phyloP scores from a whole-genome alignment of 2,797 vertebrate genomes.

The Sebastes trivittatus region DNA sequence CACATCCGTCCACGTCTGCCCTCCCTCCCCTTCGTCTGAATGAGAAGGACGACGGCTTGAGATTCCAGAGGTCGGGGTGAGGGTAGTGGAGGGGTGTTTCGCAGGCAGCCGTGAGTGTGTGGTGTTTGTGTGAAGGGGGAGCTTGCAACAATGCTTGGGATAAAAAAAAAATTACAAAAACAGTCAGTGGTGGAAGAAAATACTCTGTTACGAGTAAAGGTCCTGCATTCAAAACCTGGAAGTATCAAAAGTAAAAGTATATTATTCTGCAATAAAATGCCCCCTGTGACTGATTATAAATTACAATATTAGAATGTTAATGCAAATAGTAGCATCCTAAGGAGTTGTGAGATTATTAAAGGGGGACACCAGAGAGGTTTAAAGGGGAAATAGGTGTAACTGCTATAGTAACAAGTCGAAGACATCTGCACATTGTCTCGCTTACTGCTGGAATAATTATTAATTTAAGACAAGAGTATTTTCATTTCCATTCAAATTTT shows the following conservation, averaged over 20 bases:
- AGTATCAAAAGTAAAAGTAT: background rate
- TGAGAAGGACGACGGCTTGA: slow-evolving; percentile 44
- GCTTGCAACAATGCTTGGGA: slow-evolving; percentile 33
- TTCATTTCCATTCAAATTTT: background rate
- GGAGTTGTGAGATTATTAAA: background rate
- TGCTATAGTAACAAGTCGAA: background rate
- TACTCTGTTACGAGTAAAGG: background rate
- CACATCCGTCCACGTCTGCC: slow-evolving; percentile 34
- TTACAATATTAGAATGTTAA: background rate
- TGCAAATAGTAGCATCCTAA: background rate
- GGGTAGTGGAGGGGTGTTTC: slow-evolving; percentile 17
- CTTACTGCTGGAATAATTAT: background rate
- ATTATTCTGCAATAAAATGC: background rate
- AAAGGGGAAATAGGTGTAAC: background rate
- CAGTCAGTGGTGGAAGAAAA: background rate
- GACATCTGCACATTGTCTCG: background rate
- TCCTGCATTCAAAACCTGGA: background rate
- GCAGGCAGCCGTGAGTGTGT: background rate
- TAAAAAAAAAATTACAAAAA: background rate
- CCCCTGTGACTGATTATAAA: background rate
- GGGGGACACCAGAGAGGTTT: background rate
- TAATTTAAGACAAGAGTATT: background rate
- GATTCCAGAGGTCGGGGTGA: slow-evolving; percentile 60
- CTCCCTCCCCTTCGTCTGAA: slow-evolving; percentile 39
- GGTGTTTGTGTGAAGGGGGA: slow-evolving; percentile 11